phyloP scores from a whole-genome alignment of 2,113 vertebrate species.

The Megaleporinus macrocephalus region DNA sequence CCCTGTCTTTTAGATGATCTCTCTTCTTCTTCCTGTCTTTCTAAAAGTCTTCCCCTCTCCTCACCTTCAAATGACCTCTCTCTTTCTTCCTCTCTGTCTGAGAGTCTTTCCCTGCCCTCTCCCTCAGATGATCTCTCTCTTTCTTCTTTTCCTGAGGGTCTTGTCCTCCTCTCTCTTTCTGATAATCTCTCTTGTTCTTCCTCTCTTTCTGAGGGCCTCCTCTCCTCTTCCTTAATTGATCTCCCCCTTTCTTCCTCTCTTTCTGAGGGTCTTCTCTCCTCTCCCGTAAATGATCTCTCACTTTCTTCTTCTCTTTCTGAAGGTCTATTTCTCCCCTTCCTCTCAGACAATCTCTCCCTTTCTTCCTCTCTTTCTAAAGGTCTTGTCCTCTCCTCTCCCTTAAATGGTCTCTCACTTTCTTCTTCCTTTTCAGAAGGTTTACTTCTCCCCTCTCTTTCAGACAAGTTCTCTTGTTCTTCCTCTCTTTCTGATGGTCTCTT shows the following conservation, averaged over 20 bases:
- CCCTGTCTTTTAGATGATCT: not conserved
- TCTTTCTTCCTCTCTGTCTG: constrained; percentile 1
- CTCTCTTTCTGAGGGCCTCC: no score
- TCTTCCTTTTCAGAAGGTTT: no score
- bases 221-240: no score
- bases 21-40: no score
- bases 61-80: no score
- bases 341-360: not conserved
- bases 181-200: not conserved
- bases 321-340: constrained; percentile 34
- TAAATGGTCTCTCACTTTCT: no score
- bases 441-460: no score
- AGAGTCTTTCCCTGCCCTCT: not conserved
- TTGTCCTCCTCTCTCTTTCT: constrained; percentile 52
- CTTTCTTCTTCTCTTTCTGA: not conserved
- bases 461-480: not conserved
- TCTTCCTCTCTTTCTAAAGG: not conserved
- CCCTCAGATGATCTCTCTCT: not conserved
- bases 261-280: no score
- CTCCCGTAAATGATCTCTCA: no score
- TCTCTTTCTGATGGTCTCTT: not conserved
- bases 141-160: no score
- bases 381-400: not conserved
- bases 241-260: no score
- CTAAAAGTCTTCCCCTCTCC: no score